phyloP scores from a whole-genome alignment of 1,140 invertebrate species.

The Sycobia sp. region DNA sequence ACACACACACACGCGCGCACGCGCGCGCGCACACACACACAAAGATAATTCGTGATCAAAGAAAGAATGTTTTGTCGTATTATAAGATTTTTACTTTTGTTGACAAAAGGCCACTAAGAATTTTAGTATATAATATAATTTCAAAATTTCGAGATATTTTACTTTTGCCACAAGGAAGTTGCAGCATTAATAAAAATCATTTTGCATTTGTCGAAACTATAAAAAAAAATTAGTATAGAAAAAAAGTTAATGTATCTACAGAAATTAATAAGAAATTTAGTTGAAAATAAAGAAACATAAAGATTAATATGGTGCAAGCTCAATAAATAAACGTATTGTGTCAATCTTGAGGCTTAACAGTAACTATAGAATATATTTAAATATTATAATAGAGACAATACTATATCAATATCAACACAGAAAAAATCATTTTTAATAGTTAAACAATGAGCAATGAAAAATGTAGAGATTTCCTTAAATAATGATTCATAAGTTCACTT shows the following conservation, averaged over 20 bases:
- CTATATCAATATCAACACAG: conserved; percentile 39
- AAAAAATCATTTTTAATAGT: conserved; percentile 37
- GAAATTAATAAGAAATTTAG: conserved; percentile 9
- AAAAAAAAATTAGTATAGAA: conserved; percentile 2
- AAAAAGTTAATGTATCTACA: not conserved
- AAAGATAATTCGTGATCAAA: not conserved
- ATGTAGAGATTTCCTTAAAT: conserved; percentile 29
- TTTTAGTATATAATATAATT: conserved; percentile 8
- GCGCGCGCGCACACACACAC: conserved; percentile 7
- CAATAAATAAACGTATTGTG: conserved; percentile 14
- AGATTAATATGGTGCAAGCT: not conserved
- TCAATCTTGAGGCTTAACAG: conserved; percentile 15
- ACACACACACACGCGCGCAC: too few species aligned
- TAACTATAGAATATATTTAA: conserved; percentile 39
- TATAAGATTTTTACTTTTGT: conserved; percentile 22
- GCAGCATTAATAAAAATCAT: not conserved
- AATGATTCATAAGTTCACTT: conserved; percentile 41
- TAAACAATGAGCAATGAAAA: conserved; percentile 12
- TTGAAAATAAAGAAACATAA: not conserved
- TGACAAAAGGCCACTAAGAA: not conserved
- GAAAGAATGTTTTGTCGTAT: conserved; percentile 9
- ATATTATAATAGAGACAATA: conserved; percentile 58
- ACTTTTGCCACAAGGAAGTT: conserved; percentile 19
- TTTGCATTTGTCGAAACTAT: not conserved
- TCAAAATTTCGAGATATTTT: not conserved